These are phyloP conservation scores for Aurelia coerulea DNA, from an alignment of 30 jellyfish, hydroid and myxozoan species.

Conservation along the genomic window DNA sequence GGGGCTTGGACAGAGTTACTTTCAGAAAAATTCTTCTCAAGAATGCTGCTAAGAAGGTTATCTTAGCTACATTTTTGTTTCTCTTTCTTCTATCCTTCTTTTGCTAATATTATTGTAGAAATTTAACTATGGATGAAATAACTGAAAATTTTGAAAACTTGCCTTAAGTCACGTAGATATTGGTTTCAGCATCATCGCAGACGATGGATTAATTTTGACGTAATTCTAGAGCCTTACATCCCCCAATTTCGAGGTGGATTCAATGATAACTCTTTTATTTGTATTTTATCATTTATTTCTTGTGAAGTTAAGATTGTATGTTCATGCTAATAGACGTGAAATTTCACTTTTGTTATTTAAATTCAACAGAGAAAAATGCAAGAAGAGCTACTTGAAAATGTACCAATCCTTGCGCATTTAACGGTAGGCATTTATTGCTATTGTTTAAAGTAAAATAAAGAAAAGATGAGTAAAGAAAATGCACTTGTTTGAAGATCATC, in stretches of 20 bases:
- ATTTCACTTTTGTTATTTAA: too few species aligned
- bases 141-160: too few species aligned
- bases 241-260: too few species aligned
- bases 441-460: not conserved
- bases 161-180: too few species aligned
- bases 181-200: too few species aligned
- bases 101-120: not conserved
- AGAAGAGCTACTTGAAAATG: constrained; percentile 89
- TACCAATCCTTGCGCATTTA: constrained; percentile 86
- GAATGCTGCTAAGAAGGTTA: constrained; percentile 94
- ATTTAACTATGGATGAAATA: too few species aligned
- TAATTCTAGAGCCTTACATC: too few species aligned
- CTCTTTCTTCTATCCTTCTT: not conserved
- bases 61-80: not conserved
- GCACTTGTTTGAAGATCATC: too few species aligned
- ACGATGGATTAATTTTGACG: too few species aligned
- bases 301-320: not conserved
- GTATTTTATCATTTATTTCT: not conserved
- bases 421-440: constrained; percentile 48
- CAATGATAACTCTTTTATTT: not conserved
- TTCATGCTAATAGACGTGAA: too few species aligned
- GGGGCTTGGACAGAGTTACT: constrained; percentile 98
- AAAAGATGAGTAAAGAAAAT: not conserved
- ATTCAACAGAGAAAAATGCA: constrained; percentile 82
- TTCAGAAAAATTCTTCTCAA: constrained; percentile 89